Conservation (phyloP, 2,888 invertebrate species). For the Arrhopalites spinosus region DNA sequence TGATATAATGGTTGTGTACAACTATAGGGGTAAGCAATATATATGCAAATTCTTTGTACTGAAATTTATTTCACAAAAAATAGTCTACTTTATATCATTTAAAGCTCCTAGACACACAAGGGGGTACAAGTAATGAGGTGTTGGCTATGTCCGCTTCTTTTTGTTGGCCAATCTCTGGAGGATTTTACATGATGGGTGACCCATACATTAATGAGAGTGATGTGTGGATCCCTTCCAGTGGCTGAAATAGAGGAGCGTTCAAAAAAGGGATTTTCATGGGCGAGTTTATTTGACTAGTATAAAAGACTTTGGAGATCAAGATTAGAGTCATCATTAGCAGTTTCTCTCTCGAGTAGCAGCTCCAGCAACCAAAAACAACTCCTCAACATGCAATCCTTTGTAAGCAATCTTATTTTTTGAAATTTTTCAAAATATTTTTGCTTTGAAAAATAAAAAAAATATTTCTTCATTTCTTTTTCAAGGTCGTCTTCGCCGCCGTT, state of each 20-base stretch:
- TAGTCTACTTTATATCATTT: background rate
- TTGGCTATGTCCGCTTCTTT: background rate
- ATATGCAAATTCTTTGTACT: background rate
- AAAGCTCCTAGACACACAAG: background rate
- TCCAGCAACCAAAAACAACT: background rate
- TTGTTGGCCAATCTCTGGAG: background rate
- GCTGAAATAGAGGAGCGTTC: background rate
- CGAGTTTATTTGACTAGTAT: background rate
- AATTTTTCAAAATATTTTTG: background rate
- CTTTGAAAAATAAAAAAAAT: background rate
- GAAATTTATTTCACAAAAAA: background rate
- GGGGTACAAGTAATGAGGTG: background rate
- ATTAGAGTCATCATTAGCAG: constrained; percentile 1
- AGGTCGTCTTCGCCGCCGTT: constrained; percentile 17
- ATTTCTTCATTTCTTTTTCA: background rate
- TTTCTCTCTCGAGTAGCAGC: constrained; percentile 10
- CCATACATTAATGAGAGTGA: background rate
- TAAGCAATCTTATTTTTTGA: background rate
- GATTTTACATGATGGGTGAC: background rate
- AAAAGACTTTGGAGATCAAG: background rate
- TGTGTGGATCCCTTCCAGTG: background rate
- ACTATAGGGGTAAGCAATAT: background rate
- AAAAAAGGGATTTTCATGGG: background rate
- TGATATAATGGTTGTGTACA: background rate
- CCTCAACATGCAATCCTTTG: constrained; percentile 15